Base-by-base conservation (phyloP, 2,113 vertebrate species). In the Romanogobio albipinnatus region DNA sequence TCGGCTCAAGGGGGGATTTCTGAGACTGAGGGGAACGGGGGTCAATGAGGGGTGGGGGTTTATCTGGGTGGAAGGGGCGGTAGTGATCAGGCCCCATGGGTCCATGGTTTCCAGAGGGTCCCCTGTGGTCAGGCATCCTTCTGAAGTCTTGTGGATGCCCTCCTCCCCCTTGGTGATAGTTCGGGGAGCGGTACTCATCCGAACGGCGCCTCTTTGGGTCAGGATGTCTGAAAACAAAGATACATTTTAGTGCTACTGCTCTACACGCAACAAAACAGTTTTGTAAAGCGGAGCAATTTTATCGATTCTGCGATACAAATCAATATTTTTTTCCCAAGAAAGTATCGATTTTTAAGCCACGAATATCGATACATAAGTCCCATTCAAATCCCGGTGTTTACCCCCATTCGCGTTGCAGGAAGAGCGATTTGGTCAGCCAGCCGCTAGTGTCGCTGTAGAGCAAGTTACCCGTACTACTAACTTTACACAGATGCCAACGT, bases 21-120 rank as follows among this genome's bases (percentile, higher is more conserved):
- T 98, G 98, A 29, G 94, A 93, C 85, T 96, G 96, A 1, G 97
- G 97, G 0, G 98, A 99, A 80, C 97, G 98, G 43, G 97, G 98
- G 88, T 98, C 98, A 61, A 93, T 49, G 83, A 94, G 92, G 0
- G 95, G 91, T 62, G 94, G 94, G 61, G 96, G 95, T 89, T 98
- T 98, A 91, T 99, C 98, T 9, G 94, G 91, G 91, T 97, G 96
- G 93, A 98, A 98, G 80, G 96, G 93, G 84, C 97, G 89, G 89
- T 98, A 99, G 89, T 99, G 97, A 84, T 99, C 98, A 0, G 96
- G 93, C 11, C 95, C 96, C 5, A 95, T 92, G 4, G 96, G 96
- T 59, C 96, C 92, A 0, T 96, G 95, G 90, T 96, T 96, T 0
- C 94, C 95, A 1, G 94, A 84, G 0, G 94, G 91, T 17, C 95